A percentile compares a stretch with the other conserved stretches of the same genome.
Conservation (phyloP, 2,888 invertebrate genomes). For the Opisthograptis luteolata region DNA sequence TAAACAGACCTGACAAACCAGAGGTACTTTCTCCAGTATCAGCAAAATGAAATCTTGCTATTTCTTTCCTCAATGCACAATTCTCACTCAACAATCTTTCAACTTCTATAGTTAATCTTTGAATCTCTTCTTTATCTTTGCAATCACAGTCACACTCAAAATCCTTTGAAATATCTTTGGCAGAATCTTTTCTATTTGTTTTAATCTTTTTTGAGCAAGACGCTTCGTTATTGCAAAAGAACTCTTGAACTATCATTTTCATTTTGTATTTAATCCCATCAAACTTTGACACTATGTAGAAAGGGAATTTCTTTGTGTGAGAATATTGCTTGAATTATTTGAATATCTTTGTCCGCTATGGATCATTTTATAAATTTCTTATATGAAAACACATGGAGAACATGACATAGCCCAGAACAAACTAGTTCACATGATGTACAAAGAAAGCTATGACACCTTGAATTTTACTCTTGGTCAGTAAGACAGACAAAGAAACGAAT, state of each 20-base stretch:
- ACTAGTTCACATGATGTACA: no score
- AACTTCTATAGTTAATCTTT: conserved; percentile 52
- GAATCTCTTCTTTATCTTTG: conserved; percentile 41
- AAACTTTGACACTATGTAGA: conserved; percentile 25
- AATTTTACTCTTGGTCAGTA: no score
- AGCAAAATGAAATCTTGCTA: conserved; percentile 48
- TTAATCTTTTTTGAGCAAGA: conserved; percentile 40
- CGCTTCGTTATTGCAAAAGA: conserved; percentile 44
- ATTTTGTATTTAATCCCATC: conserved; percentile 34
- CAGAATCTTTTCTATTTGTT: no score
- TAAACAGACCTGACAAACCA: conserved; percentile 26
- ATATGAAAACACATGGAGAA: no score
- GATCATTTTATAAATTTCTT: no score
- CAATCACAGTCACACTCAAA: conserved; percentile 15
- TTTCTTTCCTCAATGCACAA: conserved; percentile 58
- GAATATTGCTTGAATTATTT: background rate
- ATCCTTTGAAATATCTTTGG: conserved; percentile 21
- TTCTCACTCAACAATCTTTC: conserved; percentile 58
- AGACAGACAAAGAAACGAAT: background rate
- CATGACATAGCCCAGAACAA: no score
- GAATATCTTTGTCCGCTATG: no score
- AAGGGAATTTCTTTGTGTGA: conserved; percentile 13
- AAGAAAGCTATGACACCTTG: no score
- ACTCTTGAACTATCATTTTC: conserved; percentile 41
- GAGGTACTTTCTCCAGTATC: conserved; percentile 44